Conservation (phyloP, 2,888 invertebrate species). For the Amblyjoppa proteus region DNA sequence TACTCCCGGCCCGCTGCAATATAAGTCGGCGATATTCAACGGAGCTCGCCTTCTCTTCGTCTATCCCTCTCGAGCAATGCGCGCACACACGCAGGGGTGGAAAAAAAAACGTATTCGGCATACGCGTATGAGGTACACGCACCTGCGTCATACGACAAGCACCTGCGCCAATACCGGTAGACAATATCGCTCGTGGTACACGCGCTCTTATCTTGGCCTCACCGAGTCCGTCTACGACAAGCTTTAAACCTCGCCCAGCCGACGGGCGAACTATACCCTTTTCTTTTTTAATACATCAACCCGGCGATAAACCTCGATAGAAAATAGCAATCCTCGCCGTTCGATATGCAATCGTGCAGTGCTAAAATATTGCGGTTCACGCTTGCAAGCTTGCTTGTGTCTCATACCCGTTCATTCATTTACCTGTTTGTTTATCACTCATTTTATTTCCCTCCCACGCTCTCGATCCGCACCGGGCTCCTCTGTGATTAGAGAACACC, state of each 20-base stretch:
- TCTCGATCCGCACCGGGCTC: background rate
- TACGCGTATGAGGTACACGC: slow-evolving; percentile 38
- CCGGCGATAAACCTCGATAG: slow-evolving; percentile 62
- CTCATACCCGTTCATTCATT: background rate
- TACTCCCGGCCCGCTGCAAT: slow-evolving; percentile 13
- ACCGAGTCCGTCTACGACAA: slow-evolving; percentile 14
- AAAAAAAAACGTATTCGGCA: slow-evolving; percentile 37
- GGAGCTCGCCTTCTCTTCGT: slow-evolving; percentile 10
- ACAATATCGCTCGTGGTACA: slow-evolving; percentile 61
- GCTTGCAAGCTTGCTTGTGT: background rate
- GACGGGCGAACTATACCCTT: slow-evolving; percentile 40
- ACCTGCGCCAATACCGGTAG: slow-evolving; percentile 68
- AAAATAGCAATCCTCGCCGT: slow-evolving; percentile 24
- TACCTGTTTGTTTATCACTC: slow-evolving; percentile 9
- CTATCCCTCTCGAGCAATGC: slow-evolving; percentile 7
- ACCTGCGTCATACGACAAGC: slow-evolving; percentile 64
- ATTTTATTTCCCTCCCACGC: slow-evolving; percentile 16
- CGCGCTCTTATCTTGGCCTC: slow-evolving; percentile 61
- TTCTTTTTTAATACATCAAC: slow-evolving; percentile 27
- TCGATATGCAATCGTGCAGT: slow-evolving; percentile 5
- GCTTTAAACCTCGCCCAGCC: slow-evolving; percentile 58
- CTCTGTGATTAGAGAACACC: background rate
- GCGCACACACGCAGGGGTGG: background rate
- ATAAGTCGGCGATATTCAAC: slow-evolving; percentile 42
- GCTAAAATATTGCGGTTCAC: background rate